These are phyloP conservation scores for Tillus elongatus DNA, from an alignment of 2,888 invertebrate genomes.

Conservation along the genomic window DNA sequence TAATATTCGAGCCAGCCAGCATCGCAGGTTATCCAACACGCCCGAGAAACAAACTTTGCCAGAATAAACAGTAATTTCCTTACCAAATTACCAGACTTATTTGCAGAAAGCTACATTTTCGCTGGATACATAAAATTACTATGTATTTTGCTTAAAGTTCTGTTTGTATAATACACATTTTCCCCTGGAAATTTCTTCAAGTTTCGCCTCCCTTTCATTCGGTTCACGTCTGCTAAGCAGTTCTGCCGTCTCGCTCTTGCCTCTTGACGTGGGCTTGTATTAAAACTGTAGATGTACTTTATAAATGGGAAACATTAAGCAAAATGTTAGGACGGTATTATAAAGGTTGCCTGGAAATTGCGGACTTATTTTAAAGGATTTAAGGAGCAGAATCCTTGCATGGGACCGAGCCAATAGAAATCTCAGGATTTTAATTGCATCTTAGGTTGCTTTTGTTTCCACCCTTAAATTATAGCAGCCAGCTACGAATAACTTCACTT, in stretches of 20 bases:
- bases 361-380: constrained; percentile 27
- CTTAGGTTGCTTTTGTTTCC: constrained; percentile 44
- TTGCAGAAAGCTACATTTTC: constrained; percentile 42
- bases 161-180: constrained; percentile 35
- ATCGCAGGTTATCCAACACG: constrained; percentile 18
- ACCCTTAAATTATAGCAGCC: constrained; percentile 37
- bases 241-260: constrained; percentile 12
- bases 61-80: constrained; percentile 44
- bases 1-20: no score
- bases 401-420: constrained; percentile 37
- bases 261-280: constrained; percentile 27
- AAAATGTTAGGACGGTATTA: constrained; percentile 33
- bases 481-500: constrained; percentile 17
- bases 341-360: constrained; percentile 25
- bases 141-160: constrained; percentile 40
- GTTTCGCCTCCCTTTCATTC: constrained; percentile 27
- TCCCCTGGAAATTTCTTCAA: constrained; percentile 29
- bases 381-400: constrained; percentile 27
- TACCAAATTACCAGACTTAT: constrained; percentile 43
- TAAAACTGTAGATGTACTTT: constrained; percentile 31
- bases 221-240: not conserved
- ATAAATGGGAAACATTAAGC: constrained; percentile 38
- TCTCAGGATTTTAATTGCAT: constrained; percentile 44
- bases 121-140: constrained; percentile 42
- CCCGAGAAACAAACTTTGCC: constrained; percentile 22